These are phyloP conservation scores for Rotaria sp. DNA, from an alignment of 2,888 invertebrate genomes.

Conservation along the genomic window DNA sequence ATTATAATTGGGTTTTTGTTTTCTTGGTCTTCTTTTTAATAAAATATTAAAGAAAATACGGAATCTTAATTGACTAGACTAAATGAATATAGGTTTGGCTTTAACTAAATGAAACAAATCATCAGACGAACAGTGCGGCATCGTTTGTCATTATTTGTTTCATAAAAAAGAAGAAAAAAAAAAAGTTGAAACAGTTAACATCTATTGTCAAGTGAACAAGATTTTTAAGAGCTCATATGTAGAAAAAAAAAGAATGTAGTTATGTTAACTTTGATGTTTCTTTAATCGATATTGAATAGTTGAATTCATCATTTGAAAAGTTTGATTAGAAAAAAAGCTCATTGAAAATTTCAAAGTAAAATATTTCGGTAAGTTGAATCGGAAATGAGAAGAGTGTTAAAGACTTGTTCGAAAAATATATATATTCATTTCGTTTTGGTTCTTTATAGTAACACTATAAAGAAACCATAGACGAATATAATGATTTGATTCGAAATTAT, in stretches of 20 bases:
- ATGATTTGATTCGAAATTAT: too few relatives aligned
- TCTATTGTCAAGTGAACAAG: background rate
- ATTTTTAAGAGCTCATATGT: background rate
- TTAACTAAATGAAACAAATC: background rate
- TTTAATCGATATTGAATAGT: background rate
- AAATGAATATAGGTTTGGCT: background rate
- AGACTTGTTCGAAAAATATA: too few relatives aligned
- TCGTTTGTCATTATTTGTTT: background rate
- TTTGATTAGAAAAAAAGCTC: too few relatives aligned
- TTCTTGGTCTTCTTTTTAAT: background rate
- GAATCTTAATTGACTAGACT: background rate
- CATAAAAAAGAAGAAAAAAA: background rate
- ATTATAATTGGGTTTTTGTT: background rate
- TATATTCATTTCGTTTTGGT: too few relatives aligned
- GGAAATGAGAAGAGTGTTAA: too few relatives aligned
- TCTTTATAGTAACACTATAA: too few relatives aligned
- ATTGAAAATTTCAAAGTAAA: too few relatives aligned
- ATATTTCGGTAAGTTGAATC: too few relatives aligned
- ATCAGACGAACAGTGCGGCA: background rate
- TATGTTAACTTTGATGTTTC: background rate
- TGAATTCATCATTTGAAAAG: background rate
- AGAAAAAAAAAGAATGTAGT: background rate
- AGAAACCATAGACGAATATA: too few relatives aligned
- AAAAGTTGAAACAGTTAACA: background rate
- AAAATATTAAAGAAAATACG: background rate